Evolutionary conservation across 2,113 vertebrate species (phyloP).

Genomic region (Todiramphus chloris): DNA sequence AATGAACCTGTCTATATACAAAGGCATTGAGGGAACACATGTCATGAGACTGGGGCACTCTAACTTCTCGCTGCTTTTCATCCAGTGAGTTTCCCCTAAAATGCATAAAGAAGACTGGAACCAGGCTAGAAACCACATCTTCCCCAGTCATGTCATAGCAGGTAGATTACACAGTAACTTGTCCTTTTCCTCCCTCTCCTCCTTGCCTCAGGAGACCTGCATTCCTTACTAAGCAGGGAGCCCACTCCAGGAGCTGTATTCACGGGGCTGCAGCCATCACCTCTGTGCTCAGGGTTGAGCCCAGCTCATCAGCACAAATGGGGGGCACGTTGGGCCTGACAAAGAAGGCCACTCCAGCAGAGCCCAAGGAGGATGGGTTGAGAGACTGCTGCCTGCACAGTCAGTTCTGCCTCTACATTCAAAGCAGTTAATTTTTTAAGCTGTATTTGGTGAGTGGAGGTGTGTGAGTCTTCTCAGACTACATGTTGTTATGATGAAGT

Average conservation of each 20-base stretch:
- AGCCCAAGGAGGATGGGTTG: not conserved
- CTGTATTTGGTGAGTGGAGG: not conserved
- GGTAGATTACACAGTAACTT: not conserved
- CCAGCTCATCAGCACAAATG: not conserved
- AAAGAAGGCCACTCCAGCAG: not conserved
- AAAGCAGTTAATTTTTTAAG: not conserved
- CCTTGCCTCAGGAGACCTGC: not conserved
- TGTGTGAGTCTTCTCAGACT: not conserved
- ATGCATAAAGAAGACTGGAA: not conserved
- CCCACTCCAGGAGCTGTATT: accelerated
- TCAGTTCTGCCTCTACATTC: not conserved
- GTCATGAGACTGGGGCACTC: not conserved
- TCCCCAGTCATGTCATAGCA: not conserved
- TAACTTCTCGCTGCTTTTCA: not conserved
- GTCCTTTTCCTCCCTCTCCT: not conserved
- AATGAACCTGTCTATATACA: not conserved
- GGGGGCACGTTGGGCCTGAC: accelerated
- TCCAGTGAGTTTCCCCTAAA: not conserved
- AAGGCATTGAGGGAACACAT: not conserved
- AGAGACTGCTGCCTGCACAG: not conserved
- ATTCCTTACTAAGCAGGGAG: not conserved
- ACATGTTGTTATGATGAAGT: not conserved
- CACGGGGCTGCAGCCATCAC: not conserved
- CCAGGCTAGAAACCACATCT: not conserved
- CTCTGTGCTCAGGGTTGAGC: not conserved